phyloP scores from a whole-genome alignment of 2,113 vertebrate genomes.

The Lepisosteus oculatus region DNA sequence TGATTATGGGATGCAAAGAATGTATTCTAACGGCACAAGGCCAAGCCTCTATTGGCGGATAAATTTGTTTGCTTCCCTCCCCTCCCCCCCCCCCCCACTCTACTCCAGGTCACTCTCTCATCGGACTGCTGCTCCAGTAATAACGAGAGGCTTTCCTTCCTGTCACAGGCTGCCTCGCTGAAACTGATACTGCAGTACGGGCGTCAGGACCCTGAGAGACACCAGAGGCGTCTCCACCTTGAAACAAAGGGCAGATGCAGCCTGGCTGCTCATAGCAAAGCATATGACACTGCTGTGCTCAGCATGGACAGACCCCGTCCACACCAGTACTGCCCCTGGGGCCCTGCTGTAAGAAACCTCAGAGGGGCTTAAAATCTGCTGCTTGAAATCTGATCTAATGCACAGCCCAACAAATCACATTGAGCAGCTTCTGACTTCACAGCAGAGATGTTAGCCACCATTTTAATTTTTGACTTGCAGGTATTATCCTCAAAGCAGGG shows the following conservation, averaged over 20 bases:
- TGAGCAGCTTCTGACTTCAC: too few species aligned
- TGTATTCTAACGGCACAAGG: slow-evolving; percentile 67
- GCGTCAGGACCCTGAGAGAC: slow-evolving; percentile 6
- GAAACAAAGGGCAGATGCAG: background rate
- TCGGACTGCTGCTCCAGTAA: slow-evolving; percentile 37
- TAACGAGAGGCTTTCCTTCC: slow-evolving; percentile 21
- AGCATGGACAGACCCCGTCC: too few species aligned
- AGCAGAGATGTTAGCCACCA: too few species aligned
- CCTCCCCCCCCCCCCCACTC: slow-evolving; percentile 55
- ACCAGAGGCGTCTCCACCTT: background rate
- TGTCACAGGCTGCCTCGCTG: background rate
- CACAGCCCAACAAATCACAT: too few species aligned
- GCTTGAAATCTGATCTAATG: too few species aligned
- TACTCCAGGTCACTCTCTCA: slow-evolving; percentile 53
- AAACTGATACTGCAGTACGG: background rate
- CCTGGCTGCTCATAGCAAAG: background rate
- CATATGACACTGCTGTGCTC: too few species aligned
- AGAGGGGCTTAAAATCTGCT: too few species aligned
- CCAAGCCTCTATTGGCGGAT: slow-evolving; percentile 82
- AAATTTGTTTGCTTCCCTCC: slow-evolving; percentile 85
- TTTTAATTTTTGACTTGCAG: too few species aligned
- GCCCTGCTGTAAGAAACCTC: too few species aligned
- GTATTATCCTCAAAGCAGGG: too few species aligned
- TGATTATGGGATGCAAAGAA: slow-evolving; percentile 73
- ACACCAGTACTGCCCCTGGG: too few species aligned